Evolutionary conservation across 2,113 vertebrate genomes (phyloP).

Genomic region (Galbula dea): DNA sequence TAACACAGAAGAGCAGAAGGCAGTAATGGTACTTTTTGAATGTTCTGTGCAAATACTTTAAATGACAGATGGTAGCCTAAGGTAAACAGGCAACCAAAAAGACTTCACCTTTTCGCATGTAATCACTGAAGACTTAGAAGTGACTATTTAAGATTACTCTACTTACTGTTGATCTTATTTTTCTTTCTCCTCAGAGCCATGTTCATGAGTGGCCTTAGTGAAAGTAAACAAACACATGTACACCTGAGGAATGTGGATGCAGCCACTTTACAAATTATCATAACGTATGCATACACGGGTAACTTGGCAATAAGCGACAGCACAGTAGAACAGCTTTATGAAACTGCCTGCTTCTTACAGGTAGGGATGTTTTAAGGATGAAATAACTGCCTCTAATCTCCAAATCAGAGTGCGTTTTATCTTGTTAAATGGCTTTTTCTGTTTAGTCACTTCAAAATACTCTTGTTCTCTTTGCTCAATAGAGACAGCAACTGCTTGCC

Average conservation of each 20-base stretch:
- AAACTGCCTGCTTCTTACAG: slow-evolving; percentile 98
- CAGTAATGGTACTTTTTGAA: not conserved
- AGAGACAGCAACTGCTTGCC: not conserved
- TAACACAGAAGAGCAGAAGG: not conserved
- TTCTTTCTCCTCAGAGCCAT: slow-evolving; percentile 81
- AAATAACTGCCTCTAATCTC: not conserved
- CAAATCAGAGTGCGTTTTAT: fast-evolving
- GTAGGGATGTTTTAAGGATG: slow-evolving; percentile 58
- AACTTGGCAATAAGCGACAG: slow-evolving; percentile 91
- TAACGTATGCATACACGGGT: slow-evolving; percentile 96
- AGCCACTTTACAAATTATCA: slow-evolving; percentile 91
- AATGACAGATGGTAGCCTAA: not conserved
- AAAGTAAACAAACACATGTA: slow-evolving; percentile 96
- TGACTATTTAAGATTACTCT: not conserved
- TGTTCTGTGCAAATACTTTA: not conserved
- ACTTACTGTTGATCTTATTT: not conserved
- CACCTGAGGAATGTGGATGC: slow-evolving; percentile 94
- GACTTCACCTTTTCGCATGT: not conserved
- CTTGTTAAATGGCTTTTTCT: not conserved
- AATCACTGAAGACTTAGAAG: not conserved
- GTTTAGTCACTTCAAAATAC: not conserved
- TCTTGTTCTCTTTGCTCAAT: not conserved
- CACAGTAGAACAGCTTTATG: slow-evolving; percentile 96
- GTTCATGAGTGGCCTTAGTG: slow-evolving; percentile 97
- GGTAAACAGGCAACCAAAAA: not conserved